Conservation (phyloP, 2,888 invertebrate genomes). For the Yponomeuta cagnagella region DNA sequence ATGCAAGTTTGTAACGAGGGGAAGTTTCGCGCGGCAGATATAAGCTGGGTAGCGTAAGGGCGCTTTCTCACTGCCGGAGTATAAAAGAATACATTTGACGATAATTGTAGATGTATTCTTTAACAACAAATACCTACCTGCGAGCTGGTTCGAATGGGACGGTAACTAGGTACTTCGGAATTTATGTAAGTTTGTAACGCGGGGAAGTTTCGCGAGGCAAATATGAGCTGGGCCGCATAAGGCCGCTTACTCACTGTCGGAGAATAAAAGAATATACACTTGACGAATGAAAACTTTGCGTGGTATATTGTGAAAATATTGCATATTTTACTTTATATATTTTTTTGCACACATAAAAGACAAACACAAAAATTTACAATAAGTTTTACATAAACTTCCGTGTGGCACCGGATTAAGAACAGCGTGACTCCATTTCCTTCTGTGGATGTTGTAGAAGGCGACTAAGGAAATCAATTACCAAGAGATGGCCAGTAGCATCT, state of each 20-base stretch:
- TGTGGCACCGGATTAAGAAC: too few species aligned
- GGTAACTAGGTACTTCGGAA: constrained; percentile 24
- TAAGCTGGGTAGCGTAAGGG: not conserved
- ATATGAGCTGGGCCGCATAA: not conserved
- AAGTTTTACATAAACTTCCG: too few species aligned
- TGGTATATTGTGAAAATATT: too few species aligned
- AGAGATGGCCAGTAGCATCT: too few species aligned
- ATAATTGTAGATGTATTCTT: too few species aligned
- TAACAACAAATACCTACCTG: constrained; percentile 6
- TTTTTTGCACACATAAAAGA: too few species aligned
- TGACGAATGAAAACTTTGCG: too few species aligned
- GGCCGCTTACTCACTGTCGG: not conserved
- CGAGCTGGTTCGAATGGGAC: constrained; percentile 27
- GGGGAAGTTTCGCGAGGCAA: constrained; percentile 30
- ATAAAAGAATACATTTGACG: not conserved
- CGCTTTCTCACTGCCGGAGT: not conserved
- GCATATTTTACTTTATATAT: too few species aligned
- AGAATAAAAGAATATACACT: not conserved
- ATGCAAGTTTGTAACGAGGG: constrained; percentile 41
- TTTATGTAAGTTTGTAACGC: constrained; percentile 37
- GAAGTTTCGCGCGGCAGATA: constrained; percentile 28
- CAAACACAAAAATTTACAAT: too few species aligned
- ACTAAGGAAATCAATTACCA: too few species aligned
- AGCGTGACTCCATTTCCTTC: too few species aligned
- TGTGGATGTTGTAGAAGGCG: too few species aligned